Conservation (phyloP, 2,797 vertebrate genomes). For the Florisuga fusca region DNA sequence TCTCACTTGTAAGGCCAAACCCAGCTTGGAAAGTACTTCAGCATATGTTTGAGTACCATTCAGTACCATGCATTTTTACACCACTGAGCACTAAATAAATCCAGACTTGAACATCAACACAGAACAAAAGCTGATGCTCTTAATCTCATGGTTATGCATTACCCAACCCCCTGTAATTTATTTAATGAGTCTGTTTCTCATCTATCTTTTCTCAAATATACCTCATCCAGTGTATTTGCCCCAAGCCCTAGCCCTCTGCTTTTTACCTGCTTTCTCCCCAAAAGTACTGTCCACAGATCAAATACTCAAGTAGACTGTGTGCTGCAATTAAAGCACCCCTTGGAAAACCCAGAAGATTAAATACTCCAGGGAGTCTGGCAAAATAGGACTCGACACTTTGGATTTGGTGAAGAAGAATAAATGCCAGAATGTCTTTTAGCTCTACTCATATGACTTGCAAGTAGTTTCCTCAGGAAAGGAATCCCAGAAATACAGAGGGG, state of each 20-base stretch:
- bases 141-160: not conserved
- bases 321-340: not conserved
- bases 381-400: not conserved
- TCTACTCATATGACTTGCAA: not conserved
- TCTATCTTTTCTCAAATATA: not conserved
- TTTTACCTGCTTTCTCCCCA: not conserved
- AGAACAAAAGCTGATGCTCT: not conserved
- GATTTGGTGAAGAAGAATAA: not conserved
- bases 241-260: not conserved
- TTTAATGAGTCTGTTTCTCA: not conserved
- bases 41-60: not conserved
- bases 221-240: not conserved
- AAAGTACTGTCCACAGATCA: not conserved
- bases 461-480: not conserved
- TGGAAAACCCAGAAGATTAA: not conserved
- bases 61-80: not conserved
- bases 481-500: not conserved
- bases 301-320: not conserved
- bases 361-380: not conserved
- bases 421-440: not conserved
- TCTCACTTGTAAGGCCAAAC: not conserved
- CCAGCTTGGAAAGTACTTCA: not conserved
- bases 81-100: not conserved
- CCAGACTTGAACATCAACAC: not conserved
- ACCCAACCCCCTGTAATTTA: not conserved